phyloP scores from a whole-genome alignment of 1,140 invertebrate species.

The Neodiprion virginianus region DNA sequence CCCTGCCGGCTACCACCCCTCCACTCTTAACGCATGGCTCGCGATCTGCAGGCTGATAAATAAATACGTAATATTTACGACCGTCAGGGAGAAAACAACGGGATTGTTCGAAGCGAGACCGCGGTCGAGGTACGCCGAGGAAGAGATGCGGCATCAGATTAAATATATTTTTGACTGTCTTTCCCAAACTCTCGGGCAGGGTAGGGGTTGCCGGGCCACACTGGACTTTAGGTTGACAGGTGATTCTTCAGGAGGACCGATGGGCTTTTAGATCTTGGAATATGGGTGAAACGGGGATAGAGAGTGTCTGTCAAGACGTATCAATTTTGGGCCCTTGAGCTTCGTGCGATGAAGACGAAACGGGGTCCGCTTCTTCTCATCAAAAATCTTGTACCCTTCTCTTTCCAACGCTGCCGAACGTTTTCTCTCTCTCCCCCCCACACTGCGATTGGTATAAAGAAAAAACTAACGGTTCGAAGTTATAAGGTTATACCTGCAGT shows the following conservation, averaged over 20 bases:
- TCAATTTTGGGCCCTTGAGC: constrained; percentile 30
- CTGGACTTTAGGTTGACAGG: constrained; percentile 16
- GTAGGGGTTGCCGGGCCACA: constrained; percentile 8
- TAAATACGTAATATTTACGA: constrained; percentile 39
- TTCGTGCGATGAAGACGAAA: constrained; percentile 11
- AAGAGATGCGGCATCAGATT: constrained; percentile 40
- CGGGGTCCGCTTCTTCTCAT: neutral
- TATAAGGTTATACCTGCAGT: constrained; percentile 37
- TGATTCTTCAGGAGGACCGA: constrained; percentile 30
- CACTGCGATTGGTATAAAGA: too few relatives aligned
- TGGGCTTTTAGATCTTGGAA: constrained; percentile 24
- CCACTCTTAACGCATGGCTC: neutral
- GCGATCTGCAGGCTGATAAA: constrained; percentile 17
- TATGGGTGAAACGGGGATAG: constrained; percentile 14
- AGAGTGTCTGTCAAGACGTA: constrained; percentile 30
- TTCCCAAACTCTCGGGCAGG: constrained; percentile 9
- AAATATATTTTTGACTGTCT: constrained; percentile 20
- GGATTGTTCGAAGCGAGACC: constrained; percentile 27
- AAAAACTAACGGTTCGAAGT: too few relatives aligned
- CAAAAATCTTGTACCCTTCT: neutral
- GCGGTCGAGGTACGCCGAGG: constrained; percentile 29
- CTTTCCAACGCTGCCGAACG: neutral
- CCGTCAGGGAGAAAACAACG: constrained; percentile 33
- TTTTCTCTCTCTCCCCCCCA: too few relatives aligned
- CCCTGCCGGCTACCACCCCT: neutral